phyloP scores from a whole-genome alignment of 2,797 vertebrate genomes.

The Oreochromis mossambicus region DNA sequence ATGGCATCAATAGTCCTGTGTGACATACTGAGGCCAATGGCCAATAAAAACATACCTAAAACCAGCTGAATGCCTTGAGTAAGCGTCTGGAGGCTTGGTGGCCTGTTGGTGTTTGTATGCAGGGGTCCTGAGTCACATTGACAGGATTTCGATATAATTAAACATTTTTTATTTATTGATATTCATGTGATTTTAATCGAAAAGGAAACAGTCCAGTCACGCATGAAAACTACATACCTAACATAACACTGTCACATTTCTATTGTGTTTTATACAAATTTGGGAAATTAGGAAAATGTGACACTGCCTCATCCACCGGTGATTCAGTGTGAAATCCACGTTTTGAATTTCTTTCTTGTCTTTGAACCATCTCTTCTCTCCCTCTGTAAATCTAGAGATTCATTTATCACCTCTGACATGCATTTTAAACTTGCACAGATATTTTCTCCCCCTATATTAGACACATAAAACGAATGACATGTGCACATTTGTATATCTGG shows the following conservation, averaged over 20 bases:
- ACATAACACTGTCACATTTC: fast-evolving
- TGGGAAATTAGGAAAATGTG: not conserved
- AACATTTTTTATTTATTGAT: not conserved
- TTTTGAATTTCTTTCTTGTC: not conserved
- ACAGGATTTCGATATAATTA: not conserved
- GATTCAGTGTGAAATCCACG: not conserved
- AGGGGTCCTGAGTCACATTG: not conserved
- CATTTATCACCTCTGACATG: not conserved
- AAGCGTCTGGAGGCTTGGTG: not conserved
- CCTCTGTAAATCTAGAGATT: not conserved
- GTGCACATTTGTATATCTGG: not conserved
- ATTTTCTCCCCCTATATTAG: not conserved
- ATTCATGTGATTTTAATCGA: not conserved
- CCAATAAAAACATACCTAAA: not conserved
- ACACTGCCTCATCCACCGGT: not conserved
- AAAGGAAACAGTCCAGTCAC: not conserved
- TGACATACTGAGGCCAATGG: not conserved
- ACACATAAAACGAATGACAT: not conserved
- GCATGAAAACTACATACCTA: not conserved
- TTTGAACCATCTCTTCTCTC: not conserved
- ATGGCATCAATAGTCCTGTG: not conserved
- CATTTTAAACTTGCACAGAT: not conserved
- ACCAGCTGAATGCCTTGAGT: not conserved
- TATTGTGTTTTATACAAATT: not conserved
- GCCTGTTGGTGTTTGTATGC: not conserved